These are phyloP conservation scores for Seriola aureovittata DNA, from an alignment of 2,113 vertebrate species.

Conservation along the genomic window DNA sequence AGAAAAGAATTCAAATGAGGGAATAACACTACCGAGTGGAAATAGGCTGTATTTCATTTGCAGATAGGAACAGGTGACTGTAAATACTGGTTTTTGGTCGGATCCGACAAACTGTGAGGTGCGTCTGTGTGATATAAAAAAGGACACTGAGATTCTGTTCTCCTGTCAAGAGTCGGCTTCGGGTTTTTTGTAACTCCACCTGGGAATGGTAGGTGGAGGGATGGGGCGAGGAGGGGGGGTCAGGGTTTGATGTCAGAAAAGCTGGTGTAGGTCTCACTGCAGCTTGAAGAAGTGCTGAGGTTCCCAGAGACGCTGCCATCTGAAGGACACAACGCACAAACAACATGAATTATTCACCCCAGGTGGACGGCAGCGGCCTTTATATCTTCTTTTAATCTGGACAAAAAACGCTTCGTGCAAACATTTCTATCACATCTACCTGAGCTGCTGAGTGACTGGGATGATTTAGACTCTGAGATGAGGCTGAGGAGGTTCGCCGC, in stretches of 20 bases:
- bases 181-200: neutral
- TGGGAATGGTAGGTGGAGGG: conserved; percentile 81
- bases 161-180: conserved; percentile 24
- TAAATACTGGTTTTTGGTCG: conserved; percentile 18
- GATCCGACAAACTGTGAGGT: conserved; percentile 1
- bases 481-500: conserved; percentile 88
- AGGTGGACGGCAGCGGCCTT: too few species aligned
- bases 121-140: neutral
- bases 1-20: neutral
- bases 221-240: conserved; percentile 68
- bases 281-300: conserved; percentile 96
- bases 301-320: conserved; percentile 93
- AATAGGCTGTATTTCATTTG: neutral
- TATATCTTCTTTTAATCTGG: too few species aligned
- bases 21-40: conserved; percentile 19
- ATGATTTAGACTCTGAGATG: conserved; percentile 90
- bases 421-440: conserved; percentile 67
- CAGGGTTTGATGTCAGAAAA: conserved; percentile 91
- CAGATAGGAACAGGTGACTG: neutral
- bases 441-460: conserved; percentile 94
- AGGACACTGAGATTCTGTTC: neutral
- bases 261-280: conserved; percentile 92
- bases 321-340: conserved; percentile 71
- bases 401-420: too few species aligned
- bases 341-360: neutral